Conservation (phyloP, 1,140 invertebrate species). For the Choristoneura fumiferana region DNA sequence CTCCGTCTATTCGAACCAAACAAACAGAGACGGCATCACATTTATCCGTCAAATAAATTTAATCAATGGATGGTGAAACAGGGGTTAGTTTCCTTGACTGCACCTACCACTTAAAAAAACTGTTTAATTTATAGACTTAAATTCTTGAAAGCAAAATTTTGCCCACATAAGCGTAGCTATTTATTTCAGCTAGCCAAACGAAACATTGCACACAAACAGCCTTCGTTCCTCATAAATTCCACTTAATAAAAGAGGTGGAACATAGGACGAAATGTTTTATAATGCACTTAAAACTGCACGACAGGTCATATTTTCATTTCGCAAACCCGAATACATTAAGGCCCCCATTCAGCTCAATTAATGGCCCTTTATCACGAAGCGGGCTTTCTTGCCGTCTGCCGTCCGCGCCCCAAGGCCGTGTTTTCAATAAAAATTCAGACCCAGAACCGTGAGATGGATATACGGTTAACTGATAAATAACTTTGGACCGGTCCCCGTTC, state of each 20-base stretch:
- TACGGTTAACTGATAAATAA: conserved; percentile 61
- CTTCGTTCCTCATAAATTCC: conserved; percentile 6
- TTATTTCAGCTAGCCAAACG: not conserved
- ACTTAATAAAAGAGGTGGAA: not conserved
- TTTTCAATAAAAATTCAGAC: conserved; percentile 53
- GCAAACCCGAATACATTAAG: conserved; percentile 16
- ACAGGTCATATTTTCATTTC: conserved; percentile 16
- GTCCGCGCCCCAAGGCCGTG: conserved; percentile 7
- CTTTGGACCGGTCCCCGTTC: conserved; percentile 32
- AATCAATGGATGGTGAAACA: too few relatives aligned
- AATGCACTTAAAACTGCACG: conserved; percentile 11
- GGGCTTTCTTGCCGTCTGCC: conserved; percentile 25
- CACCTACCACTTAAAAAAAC: too few relatives aligned
- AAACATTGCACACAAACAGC: not conserved
- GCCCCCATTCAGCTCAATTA: conserved; percentile 3
- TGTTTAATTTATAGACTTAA: too few relatives aligned
- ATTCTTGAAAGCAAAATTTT: too few relatives aligned
- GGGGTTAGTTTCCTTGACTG: too few relatives aligned
- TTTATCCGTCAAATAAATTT: too few relatives aligned
- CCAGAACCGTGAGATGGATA: conserved; percentile 43
- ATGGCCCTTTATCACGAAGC: conserved; percentile 3
- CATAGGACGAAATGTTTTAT: conserved; percentile 12
- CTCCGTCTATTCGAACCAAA: too few relatives aligned
- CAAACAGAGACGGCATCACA: too few relatives aligned
- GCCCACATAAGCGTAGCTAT: not conserved